Evolutionary conservation across 2,888 invertebrate species (phyloP), one percentile per base, ranked within the genome.

Genomic region (Hylaea fasciaria): DNA sequence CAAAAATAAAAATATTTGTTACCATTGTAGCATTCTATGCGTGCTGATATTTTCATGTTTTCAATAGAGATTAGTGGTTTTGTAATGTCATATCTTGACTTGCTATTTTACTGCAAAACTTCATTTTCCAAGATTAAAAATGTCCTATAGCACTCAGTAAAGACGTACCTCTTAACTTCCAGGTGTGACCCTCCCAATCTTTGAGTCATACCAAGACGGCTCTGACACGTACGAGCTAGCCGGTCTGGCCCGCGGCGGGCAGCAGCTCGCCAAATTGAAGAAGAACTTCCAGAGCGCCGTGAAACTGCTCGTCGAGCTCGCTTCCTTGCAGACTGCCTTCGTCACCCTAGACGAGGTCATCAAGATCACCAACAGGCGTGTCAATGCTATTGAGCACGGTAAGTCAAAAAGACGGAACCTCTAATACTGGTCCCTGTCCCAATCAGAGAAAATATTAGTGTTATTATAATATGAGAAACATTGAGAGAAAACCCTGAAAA

Each of bases 351-450:
- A 99, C 87, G 99, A 99, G 87, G 99, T 99, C 54, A 99, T 99
- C 80, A 99, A 99, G 93, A 96, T 98, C 69, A 99, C 99, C 28
- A 99, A 99, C 88, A 94, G 99, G 78, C 96, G 99, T 95, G 99
- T 99, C 16, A 99, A 99, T 85, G 99, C 99, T 78, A 99, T 99
- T 87, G 99, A 99, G 90, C 98, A 99, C 79, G 98, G 97, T 97
- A 82, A 87, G 90, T 40, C 0, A 1, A n/a, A 39, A 35, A n/a
- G n/a, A n/a, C n/a, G n/a, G n/a, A n/a, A n/a, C n/a, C n/a, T n/a
- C n/a, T n/a, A n/a, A n/a, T n/a, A n/a, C n/a, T n/a, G n/a, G n/a
- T n/a, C n/a, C n/a, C n/a, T n/a, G n/a, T n/a, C n/a, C n/a, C n/a
- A n/a, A n/a, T n/a, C n/a, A n/a, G n/a, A n/a, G n/a, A n/a, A n/a